Evolutionary conservation across 2,797 vertebrate species (phyloP).

Genomic region (Onychomys arenicola): DNA sequence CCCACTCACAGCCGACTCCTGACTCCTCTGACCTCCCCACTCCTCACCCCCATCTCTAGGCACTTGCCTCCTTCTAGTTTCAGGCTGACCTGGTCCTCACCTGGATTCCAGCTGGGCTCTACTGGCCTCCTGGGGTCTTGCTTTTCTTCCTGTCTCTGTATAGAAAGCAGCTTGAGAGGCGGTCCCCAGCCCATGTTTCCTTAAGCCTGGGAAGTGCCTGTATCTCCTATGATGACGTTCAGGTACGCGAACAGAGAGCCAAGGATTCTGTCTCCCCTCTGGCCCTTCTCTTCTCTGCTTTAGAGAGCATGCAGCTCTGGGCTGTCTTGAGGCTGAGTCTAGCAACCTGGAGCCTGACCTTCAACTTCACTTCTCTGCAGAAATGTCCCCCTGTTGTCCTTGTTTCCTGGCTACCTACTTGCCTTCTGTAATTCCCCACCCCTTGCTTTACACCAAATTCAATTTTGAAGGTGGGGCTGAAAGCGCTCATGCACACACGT

Average conservation of each 20-base stretch:
- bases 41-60: not conserved
- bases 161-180: not conserved
- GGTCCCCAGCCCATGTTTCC: not conserved
- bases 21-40: not conserved
- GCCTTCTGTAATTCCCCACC: not conserved
- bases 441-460: not conserved
- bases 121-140: not conserved
- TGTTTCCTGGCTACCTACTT: not conserved
- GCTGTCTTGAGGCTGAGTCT: not conserved
- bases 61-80: not conserved
- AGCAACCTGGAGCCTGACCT: not conserved
- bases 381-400: not conserved
- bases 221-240: not conserved
- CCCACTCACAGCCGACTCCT: not conserved
- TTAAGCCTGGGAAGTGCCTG: not conserved
- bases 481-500: not conserved
- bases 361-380: not conserved
- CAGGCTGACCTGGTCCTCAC: rapidly evolving
- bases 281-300: not conserved
- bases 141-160: not conserved
- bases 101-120: not conserved
- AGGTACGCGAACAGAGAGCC: not conserved
- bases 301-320: not conserved
- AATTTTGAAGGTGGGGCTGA: not conserved
- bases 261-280: not conserved